Conservation (phyloP, 2,888 invertebrate species). For the Dasysyrphus albostriatus region DNA sequence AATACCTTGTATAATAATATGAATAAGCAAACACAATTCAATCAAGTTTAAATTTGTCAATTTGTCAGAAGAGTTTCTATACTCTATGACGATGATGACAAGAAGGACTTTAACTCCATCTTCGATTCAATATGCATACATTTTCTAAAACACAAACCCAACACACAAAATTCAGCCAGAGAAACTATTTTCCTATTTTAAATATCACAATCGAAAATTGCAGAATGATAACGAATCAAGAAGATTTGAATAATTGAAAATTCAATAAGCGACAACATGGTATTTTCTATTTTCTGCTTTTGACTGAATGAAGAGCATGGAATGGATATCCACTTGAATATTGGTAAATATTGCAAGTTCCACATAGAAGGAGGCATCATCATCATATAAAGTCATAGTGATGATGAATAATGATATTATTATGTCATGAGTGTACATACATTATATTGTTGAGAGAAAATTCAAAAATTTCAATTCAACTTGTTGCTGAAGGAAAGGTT, state of each 20-base stretch:
- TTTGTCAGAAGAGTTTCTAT: conserved; percentile 33
- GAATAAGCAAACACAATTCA: conserved; percentile 32
- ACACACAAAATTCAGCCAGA: conserved; percentile 13
- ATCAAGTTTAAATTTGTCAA: conserved; percentile 31
- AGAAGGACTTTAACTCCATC: background rate
- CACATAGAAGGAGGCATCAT: background rate
- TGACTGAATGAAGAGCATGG: background rate
- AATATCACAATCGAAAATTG: background rate
- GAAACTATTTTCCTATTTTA: background rate
- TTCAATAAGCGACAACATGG: conserved; percentile 61
- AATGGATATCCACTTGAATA: no score
- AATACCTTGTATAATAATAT: background rate
- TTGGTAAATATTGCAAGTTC: background rate
- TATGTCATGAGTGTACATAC: background rate
- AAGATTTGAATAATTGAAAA: conserved; percentile 62
- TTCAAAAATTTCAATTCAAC: background rate
- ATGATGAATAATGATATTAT: background rate
- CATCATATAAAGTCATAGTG: background rate
- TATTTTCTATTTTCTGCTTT: conserved; percentile 34
- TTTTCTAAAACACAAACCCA: conserved; percentile 5
- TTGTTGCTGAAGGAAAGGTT: background rate
- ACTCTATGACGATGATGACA: background rate
- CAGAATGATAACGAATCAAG: conserved; percentile 14
- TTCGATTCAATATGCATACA: conserved; percentile 24
- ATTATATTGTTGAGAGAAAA: background rate